These are phyloP conservation scores for Pseudoatta argentina DNA, from an alignment of 1,140 invertebrate genomes.

Conservation along the genomic window DNA sequence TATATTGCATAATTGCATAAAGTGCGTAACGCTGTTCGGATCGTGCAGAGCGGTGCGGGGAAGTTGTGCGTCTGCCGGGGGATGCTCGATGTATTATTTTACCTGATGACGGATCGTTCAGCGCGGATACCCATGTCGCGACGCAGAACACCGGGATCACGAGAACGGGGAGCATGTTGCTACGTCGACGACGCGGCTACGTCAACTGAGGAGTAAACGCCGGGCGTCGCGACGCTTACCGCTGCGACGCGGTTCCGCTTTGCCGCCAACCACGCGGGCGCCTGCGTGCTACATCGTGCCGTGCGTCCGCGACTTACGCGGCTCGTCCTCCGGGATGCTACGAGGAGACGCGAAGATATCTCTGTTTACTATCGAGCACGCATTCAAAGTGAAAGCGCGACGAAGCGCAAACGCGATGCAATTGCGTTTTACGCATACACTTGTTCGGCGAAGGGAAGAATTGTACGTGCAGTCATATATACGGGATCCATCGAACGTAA, in stretches of 20 bases:
- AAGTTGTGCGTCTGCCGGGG: background rate
- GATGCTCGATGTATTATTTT: conserved; percentile 66
- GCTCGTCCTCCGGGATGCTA: too few relatives aligned
- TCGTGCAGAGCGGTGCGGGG: conserved; percentile 10
- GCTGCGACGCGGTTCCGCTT: conserved; percentile 69
- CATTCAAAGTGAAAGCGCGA: conserved; percentile 31
- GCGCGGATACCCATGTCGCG: conserved; percentile 80
- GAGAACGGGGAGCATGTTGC: conserved; percentile 82
- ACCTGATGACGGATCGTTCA: conserved; percentile 84
- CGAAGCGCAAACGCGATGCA: conserved; percentile 21
- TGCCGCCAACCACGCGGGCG: conserved; percentile 74
- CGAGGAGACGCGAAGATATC: background rate
- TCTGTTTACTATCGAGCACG: conserved; percentile 32
- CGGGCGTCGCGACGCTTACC: conserved; percentile 44
- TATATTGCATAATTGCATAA: conserved; percentile 19
- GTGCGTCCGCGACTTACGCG: conserved; percentile 23
- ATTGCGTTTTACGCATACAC: background rate
- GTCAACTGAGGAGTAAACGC: conserved; percentile 81
- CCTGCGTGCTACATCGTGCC: conserved; percentile 50
- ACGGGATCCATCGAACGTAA: background rate
- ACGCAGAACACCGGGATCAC: conserved; percentile 80
- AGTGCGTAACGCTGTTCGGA: conserved; percentile 24
- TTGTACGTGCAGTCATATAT: background rate
- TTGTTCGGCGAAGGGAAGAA: background rate
- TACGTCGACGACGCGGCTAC: conserved; percentile 83